Conservation (phyloP, 2,888 invertebrate species). For the Lypha dubia region DNA sequence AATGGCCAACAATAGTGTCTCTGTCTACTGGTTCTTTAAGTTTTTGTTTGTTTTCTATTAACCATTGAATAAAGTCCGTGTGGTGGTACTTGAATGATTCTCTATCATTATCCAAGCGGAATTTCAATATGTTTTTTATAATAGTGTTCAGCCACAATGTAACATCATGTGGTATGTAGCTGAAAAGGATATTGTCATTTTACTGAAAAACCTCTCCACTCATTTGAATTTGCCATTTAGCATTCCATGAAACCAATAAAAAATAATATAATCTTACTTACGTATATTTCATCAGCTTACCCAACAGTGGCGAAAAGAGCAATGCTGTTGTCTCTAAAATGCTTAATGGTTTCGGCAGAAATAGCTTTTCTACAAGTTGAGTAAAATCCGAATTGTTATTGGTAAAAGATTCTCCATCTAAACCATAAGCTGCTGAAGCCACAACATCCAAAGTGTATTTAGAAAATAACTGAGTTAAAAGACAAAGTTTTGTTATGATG, state of each 20-base stretch:
- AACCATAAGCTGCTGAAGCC: conserved; percentile 77
- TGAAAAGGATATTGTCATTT: conserved; percentile 54
- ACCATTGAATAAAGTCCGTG: conserved; percentile 76
- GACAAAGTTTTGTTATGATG: conserved; percentile 1
- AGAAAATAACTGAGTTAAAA: conserved; percentile 74
- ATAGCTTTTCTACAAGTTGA: conserved; percentile 75
- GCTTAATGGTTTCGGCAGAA: conserved; percentile 76
- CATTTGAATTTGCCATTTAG: neutral
- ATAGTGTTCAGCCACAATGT: conserved; percentile 75
- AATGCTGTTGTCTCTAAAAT: conserved; percentile 76
- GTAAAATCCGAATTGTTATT: conserved; percentile 74
- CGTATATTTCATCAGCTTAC: conserved; percentile 75
- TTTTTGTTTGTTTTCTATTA: conserved; percentile 74
- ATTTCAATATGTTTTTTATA: conserved; percentile 70
- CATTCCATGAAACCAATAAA: neutral
- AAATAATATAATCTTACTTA: conserved; percentile 70
- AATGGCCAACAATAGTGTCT: conserved; percentile 76
- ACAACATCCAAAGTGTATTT: conserved; percentile 79
- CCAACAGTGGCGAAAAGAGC: conserved; percentile 76
- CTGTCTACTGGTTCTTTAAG: conserved; percentile 72
- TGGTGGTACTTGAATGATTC: neutral
- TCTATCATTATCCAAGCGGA: conserved; percentile 49
- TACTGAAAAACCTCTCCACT: neutral
- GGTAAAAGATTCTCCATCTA: conserved; percentile 76
- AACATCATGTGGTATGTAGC: conserved; percentile 76